These are phyloP conservation scores for Paragorgia papillata DNA, from an alignment of 92 coral and sea anemone genomes.

Conservation along the genomic window DNA sequence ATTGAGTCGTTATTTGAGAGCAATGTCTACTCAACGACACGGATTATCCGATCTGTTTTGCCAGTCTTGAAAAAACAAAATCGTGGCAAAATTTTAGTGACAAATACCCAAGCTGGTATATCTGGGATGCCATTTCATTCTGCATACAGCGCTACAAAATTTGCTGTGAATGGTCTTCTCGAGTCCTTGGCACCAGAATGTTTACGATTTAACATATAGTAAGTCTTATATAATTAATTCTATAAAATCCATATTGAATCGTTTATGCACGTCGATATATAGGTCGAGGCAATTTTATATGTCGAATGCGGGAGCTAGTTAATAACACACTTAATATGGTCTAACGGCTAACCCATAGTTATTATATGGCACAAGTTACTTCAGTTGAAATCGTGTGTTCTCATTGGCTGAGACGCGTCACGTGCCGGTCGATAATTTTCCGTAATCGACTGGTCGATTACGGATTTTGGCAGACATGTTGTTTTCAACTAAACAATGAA, in stretches of 20 bases:
- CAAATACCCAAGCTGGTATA: slow-evolving; percentile 94
- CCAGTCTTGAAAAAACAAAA: slow-evolving; percentile 91
- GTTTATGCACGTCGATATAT: slow-evolving; percentile 8
- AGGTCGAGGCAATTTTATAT: too few species aligned
- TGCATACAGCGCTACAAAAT: slow-evolving; percentile 91
- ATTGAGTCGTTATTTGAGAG: slow-evolving; percentile 84
- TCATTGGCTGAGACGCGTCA: too few species aligned
- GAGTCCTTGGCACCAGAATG: slow-evolving; percentile 97
- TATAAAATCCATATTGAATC: background rate
- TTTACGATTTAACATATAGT: slow-evolving; percentile 86
- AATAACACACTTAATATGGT: too few species aligned
- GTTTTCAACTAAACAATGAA: too few species aligned
- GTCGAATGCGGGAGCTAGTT: too few species aligned
- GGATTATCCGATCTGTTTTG: slow-evolving; percentile 67
- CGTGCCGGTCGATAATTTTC: too few species aligned
- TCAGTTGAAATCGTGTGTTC: too few species aligned
- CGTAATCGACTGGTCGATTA: too few species aligned
- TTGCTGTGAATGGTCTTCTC: slow-evolving; percentile 95
- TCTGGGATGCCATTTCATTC: slow-evolving; percentile 89
- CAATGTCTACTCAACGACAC: slow-evolving; percentile 82
- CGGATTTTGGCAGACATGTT: too few species aligned
- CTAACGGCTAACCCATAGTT: too few species aligned
- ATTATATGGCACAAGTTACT: too few species aligned
- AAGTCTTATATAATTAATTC: slow-evolving; percentile 58
- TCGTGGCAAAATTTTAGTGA: slow-evolving; percentile 81